Evolutionary conservation across 2,797 vertebrate species (phyloP), one percentile per base, ranked within the genome.

Genomic region (Numenius phaeopus): DNA sequence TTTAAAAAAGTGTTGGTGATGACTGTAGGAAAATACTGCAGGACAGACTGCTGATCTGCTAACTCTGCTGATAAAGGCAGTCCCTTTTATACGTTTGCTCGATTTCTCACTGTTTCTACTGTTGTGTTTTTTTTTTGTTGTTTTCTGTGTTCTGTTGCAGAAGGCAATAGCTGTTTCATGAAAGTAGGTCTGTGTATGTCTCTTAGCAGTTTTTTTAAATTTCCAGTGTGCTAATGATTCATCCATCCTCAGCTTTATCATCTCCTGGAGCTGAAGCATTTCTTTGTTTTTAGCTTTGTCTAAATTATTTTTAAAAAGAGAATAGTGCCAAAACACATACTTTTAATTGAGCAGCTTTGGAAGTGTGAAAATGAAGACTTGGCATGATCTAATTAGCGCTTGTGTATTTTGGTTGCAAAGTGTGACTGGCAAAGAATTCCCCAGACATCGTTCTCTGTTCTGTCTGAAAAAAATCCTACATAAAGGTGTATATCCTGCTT

Each of bases 321-420:
- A 79, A 54, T 69, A 26, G 61, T 91, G 95, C 95, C 94, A 96
- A 95, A 94, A 62, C 73, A 81, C 84, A 66, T 94, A 95, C 80
- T 94, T 88, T 88, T 94, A 97, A 96, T 92, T 92, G 96, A 92
- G 76, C 82, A 72, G 54, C 79, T 91, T 93, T 94, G 85, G 58
- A 96, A 92, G 94, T 94, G 96, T 94, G 94, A 95, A 96, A 96
- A 89, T 72, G 94, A 94, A 88, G 82, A 61, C 76, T 92, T 94
- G 91, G 84, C 66, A 19, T 62, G 76, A 69, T 91, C 90, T 95
- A 96, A 93, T 92, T 94, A 94, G 93, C 81, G 34, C 92, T 97
- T 97, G 87, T 91, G 62, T 97, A 88, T 94, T 97, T 97, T 95
- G 95, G 73, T 97, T 55, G 19, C 84, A 75, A 70, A 73, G 90